These are phyloP conservation scores for Seladonia tumulorum DNA, from an alignment of 2,888 invertebrate genomes.

Conservation along the genomic window DNA sequence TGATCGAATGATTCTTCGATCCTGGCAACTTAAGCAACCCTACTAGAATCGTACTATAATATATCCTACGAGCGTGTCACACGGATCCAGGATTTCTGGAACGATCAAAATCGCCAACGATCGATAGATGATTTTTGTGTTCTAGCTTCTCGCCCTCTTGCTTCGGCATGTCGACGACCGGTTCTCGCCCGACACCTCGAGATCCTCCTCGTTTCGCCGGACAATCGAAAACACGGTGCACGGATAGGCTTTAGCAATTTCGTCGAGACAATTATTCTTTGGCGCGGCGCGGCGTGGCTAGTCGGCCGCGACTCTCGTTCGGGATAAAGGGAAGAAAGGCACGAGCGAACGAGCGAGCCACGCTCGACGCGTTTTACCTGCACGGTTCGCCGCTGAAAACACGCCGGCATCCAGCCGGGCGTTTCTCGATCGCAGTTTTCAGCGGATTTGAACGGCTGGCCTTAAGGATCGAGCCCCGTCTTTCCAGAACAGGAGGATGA, in stretches of 20 bases:
- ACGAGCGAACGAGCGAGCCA: slow-evolving; percentile 20
- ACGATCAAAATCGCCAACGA: not conserved
- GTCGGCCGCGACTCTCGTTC: slow-evolving; percentile 35
- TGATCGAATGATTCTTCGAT: not conserved
- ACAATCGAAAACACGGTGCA: slow-evolving; percentile 18
- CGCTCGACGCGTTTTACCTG: slow-evolving; percentile 63
- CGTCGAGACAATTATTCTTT: slow-evolving; percentile 51
- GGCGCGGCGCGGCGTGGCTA: slow-evolving; percentile 5
- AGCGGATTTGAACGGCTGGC: slow-evolving; percentile 1
- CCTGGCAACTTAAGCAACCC: not conserved
- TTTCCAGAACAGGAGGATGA: slow-evolving; percentile 50
- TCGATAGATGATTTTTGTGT: not conserved
- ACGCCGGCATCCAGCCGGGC: slow-evolving; percentile 48
- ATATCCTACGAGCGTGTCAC: not conserved
- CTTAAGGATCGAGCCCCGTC: slow-evolving; percentile 30
- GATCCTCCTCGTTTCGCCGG: slow-evolving; percentile 26
- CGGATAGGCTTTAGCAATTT: slow-evolving; percentile 56
- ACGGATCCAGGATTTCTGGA: not conserved
- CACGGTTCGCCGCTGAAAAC: slow-evolving; percentile 46
- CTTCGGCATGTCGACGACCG: not conserved
- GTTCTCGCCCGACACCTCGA: slow-evolving; percentile 2
- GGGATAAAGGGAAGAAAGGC: slow-evolving; percentile 31
- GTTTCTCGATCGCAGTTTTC: slow-evolving; percentile 29
- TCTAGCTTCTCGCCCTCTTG: not conserved
- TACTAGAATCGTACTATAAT: not conserved